Evolutionary conservation across 2,888 invertebrate species (phyloP).

Genomic region (Ceraclea dissimilis): DNA sequence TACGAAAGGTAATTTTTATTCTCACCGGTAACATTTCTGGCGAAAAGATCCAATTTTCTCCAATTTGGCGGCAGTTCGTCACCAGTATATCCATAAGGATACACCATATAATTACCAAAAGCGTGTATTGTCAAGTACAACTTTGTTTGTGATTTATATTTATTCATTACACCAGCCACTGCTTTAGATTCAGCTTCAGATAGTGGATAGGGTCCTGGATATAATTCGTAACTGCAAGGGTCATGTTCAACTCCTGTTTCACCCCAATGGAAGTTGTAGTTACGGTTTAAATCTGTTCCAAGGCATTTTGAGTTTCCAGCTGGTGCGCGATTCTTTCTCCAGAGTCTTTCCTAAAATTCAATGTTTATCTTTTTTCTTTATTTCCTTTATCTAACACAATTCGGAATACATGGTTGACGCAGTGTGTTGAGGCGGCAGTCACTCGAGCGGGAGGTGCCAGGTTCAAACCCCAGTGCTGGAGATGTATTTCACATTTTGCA

Average conservation of each 20-base stretch:
- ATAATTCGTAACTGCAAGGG: slow-evolving; percentile 52
- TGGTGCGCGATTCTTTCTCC: slow-evolving; percentile 56
- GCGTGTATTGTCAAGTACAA: slow-evolving; percentile 63
- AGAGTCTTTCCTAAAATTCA: slow-evolving; percentile 48
- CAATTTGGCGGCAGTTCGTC: slow-evolving; percentile 43
- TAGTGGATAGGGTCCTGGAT: slow-evolving; percentile 51
- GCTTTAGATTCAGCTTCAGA: slow-evolving; percentile 54
- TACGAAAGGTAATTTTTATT: too few species aligned
- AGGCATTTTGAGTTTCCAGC: slow-evolving; percentile 35
- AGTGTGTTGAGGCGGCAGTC: too few species aligned
- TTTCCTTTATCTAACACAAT: too few species aligned
- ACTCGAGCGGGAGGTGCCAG: too few species aligned
- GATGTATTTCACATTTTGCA: too few species aligned
- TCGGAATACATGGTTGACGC: too few species aligned
- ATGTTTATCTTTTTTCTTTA: background rate
- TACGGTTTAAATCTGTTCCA: slow-evolving; percentile 64
- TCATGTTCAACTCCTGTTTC: slow-evolving; percentile 55
- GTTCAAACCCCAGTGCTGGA: too few species aligned
- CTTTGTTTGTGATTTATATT: slow-evolving; percentile 45
- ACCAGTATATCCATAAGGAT: slow-evolving; percentile 56
- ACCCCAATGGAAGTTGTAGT: slow-evolving; percentile 63
- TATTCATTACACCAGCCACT: slow-evolving; percentile 48
- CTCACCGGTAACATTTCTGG: slow-evolving; percentile 34
- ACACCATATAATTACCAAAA: slow-evolving; percentile 56
- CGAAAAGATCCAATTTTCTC: slow-evolving; percentile 40